phyloP scores from a whole-genome alignment of 2,888 invertebrate genomes.

The Torymus aiolomorphi region DNA sequence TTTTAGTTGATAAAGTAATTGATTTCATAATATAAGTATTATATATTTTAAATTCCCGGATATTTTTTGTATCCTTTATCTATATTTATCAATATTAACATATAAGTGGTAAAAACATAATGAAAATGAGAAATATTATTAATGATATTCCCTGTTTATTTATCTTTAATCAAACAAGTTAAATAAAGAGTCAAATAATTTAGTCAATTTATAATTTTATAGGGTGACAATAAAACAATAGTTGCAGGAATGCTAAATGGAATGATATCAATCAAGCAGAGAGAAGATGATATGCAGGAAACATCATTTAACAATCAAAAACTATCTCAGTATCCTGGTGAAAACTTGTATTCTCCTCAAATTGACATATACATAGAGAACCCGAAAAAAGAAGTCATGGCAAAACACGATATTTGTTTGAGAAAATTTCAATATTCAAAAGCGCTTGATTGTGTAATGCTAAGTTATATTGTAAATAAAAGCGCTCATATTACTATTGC shows the following conservation, averaged over 20 bases:
- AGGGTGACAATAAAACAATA: constrained; percentile 86
- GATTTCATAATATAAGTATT: too few species aligned
- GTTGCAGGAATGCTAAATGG: constrained; percentile 96
- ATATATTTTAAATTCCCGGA: too few species aligned
- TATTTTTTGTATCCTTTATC: too few species aligned
- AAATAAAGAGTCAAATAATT: not conserved
- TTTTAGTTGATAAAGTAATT: too few species aligned
- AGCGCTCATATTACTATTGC: constrained; percentile 87
- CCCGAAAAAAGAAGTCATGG: constrained; percentile 73
- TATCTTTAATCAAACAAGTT: too few species aligned
- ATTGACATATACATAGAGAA: constrained; percentile 79
- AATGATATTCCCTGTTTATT: too few species aligned
- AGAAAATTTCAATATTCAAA: constrained; percentile 88
- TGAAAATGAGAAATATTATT: too few species aligned
- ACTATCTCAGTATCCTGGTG: constrained; percentile 76
- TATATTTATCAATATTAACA: too few species aligned
- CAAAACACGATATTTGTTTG: constrained; percentile 83
- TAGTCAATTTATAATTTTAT: constrained; percentile 59
- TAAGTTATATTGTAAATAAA: constrained; percentile 79
- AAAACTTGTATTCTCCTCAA: constrained; percentile 68
- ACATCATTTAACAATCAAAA: constrained; percentile 75
- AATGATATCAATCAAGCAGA: constrained; percentile 89
- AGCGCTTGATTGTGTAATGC: constrained; percentile 85
- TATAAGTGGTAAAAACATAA: too few species aligned
- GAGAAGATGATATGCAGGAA: constrained; percentile 77